Evolutionary conservation across 2,888 invertebrate species (phyloP).

Genomic region (Teleogryllus oceanicus): DNA sequence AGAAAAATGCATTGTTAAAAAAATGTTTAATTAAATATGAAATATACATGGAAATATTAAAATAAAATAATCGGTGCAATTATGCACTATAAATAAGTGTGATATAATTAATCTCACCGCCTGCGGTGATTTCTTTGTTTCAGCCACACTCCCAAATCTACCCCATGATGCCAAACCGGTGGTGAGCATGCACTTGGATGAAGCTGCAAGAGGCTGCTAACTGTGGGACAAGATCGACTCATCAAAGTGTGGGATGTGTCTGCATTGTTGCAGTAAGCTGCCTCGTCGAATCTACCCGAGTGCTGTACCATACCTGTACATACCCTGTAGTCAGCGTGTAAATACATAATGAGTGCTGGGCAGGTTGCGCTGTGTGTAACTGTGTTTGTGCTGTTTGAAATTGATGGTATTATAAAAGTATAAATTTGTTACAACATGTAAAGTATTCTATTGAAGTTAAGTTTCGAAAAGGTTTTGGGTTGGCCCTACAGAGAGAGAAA

Average conservation of each 20-base stretch:
- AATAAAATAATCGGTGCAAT: neutral
- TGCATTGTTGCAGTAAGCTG: constrained; percentile 52
- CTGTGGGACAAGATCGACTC: constrained; percentile 91
- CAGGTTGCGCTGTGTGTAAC: neutral
- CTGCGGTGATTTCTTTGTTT: constrained; percentile 43
- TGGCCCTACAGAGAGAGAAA: neutral
- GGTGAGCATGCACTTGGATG: constrained; percentile 83
- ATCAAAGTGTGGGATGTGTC: constrained; percentile 91
- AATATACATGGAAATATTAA: neutral
- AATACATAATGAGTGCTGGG: neutral
- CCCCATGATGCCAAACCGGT: constrained; percentile 93
- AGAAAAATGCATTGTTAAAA: neutral
- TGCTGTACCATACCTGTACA: constrained; percentile 18
- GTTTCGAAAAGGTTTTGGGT: neutral
- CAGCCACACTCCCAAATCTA: constrained; percentile 87
- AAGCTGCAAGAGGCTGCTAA: constrained; percentile 80
- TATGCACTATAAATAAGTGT: neutral
- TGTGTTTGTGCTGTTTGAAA: constrained; percentile 6
- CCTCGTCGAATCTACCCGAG: neutral
- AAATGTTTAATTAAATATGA: neutral
- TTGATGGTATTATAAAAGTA: constrained; percentile 19
- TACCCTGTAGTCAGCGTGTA: constrained; percentile 11
- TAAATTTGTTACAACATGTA: constrained; percentile 6
- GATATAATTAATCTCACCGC: neutral
- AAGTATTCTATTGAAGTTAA: constrained; percentile 12